Base-by-base conservation (phyloP, 2,888 invertebrate species). In the Cosmia trapezina region DNA sequence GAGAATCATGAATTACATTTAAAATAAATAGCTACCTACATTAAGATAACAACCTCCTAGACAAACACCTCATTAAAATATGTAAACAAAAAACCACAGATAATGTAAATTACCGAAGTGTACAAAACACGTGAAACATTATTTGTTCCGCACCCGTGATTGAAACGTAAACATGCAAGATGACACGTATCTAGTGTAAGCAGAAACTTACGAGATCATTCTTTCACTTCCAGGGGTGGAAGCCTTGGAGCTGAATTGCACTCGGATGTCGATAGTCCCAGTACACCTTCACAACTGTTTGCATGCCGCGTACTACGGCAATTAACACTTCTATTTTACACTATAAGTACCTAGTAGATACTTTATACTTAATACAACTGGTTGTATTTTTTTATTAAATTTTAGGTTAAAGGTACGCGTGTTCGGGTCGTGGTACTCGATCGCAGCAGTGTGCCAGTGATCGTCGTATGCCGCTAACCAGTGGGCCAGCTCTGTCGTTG, bases 181-280 rank as follows among this genome's bases (percentile, higher is more conserved):
- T 63, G 57, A 66, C 76, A 78, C 60, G 59, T 68, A n/a, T n/a
- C n/a, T n/a, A 53, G 33, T 19, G 49, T 66, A 57, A 22, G 22
- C n/a, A 70, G 7, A 62, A n/a, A 91, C 91, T 91, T 87, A 91
- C 91, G 83, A 71, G 86, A 83, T 79, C 93, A 93, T 92, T 91
- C 83, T 89, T 86, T 86, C 78, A 83, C 83, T 78, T 84, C 74
- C 79, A 83, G 78, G 64, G 41, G 78, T 75, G 74, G 83, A 77
- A 83, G 78, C 56, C 56, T 75, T 75, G 83, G 78, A 83, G 78
- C 56, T 59, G 65, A 67, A 70, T 78, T 73, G 77, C 70, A 69
- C 70, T 73, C 68, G 67, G 62, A 68, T 74, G 49, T 69, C 49
- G 73, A 73, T 77, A 78, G 61, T 85, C 70, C 72, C 83, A 77